Percentiles rank a stretch among this genome's conserved stretches.
Evolutionary conservation across 64 coral and sea anemone genomes (phyloP).

Genomic region (Montipora sp.): DNA sequence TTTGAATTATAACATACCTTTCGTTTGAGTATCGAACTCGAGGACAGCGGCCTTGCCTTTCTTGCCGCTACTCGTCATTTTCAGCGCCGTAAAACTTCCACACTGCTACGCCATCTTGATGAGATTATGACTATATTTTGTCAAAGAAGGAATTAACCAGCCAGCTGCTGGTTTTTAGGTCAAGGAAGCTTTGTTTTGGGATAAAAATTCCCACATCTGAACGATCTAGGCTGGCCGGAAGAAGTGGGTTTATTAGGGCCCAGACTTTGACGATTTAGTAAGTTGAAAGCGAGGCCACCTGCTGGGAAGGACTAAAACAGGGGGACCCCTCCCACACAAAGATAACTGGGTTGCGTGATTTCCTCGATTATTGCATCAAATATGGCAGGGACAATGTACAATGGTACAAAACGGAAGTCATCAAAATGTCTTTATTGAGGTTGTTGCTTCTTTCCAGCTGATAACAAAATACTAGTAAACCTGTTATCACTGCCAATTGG

Average conservation of each 20-base stretch:
- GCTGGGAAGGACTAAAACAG: too few species aligned
- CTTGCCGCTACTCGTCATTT: constrained; percentile 41
- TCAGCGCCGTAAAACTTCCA: not conserved
- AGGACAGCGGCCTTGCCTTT: constrained; percentile 59
- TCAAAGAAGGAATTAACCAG: constrained; percentile 19
- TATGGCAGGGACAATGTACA: too few species aligned
- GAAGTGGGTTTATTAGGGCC: not conserved
- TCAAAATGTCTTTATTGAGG: too few species aligned
- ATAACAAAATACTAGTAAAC: too few species aligned
- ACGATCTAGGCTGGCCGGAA: not conserved
- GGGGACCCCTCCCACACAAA: too few species aligned
- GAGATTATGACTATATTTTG: not conserved
- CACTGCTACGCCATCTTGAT: constrained; percentile 14
- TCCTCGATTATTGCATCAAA: not conserved
- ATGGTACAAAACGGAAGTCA: too few species aligned
- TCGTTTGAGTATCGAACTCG: constrained; percentile 70
- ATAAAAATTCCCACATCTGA: constrained; percentile 9
- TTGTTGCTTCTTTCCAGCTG: too few species aligned
- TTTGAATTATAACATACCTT: constrained; percentile 25
- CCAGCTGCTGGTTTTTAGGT: not conserved
- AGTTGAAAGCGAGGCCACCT: constrained; percentile 12
- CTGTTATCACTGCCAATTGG: too few species aligned
- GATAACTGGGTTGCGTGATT: too few species aligned
- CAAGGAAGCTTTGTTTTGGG: constrained; percentile 46
- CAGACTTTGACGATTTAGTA: not conserved